Base-by-base conservation (phyloP, 2,113 vertebrate species). In the Caranx melampygus region DNA sequence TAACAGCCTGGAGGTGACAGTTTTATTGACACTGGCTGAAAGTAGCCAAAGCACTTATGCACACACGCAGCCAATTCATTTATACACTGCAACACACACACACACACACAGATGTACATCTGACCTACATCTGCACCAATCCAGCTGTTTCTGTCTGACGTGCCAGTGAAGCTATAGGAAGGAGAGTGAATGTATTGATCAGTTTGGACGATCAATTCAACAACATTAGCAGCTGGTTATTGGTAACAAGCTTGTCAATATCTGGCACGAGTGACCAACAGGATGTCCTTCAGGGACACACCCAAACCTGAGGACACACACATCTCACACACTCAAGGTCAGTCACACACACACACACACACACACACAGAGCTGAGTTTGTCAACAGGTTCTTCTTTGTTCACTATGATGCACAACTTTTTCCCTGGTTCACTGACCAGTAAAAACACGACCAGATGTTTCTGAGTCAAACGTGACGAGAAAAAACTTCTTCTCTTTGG, bases 1-100 rank as follows among this genome's bases (percentile, higher is more conserved):
- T 83, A 85, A 92, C 91, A 62, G 75, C 72, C 78, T 64, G 59
- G 69, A 65, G 82, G 80, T 70, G 83, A 87, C 78, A 80, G 49
- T 49, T 87, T 78, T 78, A 89, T 87, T 88, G 76, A 88, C 72
- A 73, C 45, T 6, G 54, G 52, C 35, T 49, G 21, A 79, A 68
- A 63, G 51, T 47, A 37, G 31, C 31, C 55, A 0, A 33, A 42
- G 42, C 55, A 42, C 59, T 12, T 57, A 42, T 33, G 33, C 66
- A 58, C 49, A 40, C 12, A 7, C 40, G 7, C 40, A 10, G 40
- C 40, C 8, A 7, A 2, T 10, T 10, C 11, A 3, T 8, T 42
- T 1, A 7, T 9, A 42, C 11, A 5, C 8, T 31, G 6, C 7
- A 31, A 20, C 20, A 9, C 20, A 34, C 34, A n/a, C 44, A 34